Evolutionary conservation across 2,888 invertebrate species (phyloP).

Genomic region (Drosophila planitibia): DNA sequence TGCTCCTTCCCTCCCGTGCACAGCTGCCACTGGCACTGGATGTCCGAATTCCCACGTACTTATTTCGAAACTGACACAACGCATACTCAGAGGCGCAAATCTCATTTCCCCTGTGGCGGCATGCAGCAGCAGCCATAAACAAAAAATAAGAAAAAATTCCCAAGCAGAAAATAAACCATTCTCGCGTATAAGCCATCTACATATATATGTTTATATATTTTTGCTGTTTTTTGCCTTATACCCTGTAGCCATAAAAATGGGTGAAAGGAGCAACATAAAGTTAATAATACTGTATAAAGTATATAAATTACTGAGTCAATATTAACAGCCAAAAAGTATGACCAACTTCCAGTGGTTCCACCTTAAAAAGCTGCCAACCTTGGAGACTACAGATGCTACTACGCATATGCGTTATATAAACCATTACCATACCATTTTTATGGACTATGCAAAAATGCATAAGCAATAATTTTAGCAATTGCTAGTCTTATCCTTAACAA

Average conservation of each 20-base stretch:
- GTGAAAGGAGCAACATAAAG: conserved; percentile 16
- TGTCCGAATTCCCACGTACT: conserved; percentile 63
- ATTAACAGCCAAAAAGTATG: conserved; percentile 12
- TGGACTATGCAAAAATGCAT: background rate
- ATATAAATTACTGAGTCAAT: conserved; percentile 15
- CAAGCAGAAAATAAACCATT: conserved; percentile 40
- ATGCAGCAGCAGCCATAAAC: conserved; percentile 31
- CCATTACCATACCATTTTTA: background rate
- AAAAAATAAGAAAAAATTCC: conserved; percentile 14
- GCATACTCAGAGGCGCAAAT: conserved; percentile 72
- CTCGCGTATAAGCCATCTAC: conserved; percentile 39
- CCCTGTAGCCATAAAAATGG: conserved; percentile 46
- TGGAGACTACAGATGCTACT: background rate
- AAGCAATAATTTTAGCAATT: background rate
- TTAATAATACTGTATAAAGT: conserved; percentile 22
- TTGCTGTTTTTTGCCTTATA: conserved; percentile 18
- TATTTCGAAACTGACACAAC: conserved; percentile 72
- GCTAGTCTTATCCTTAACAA: background rate
- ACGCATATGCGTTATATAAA: background rate
- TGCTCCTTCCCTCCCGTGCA: conserved; percentile 2
- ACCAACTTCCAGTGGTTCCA: conserved; percentile 9
- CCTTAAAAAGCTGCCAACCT: background rate
- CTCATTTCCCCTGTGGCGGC: conserved; percentile 73
- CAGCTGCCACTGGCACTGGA: conserved; percentile 31
- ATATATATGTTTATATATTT: conserved; percentile 22